Base-by-base conservation (phyloP, 2,888 invertebrate species). In the Carabus problematicus region DNA sequence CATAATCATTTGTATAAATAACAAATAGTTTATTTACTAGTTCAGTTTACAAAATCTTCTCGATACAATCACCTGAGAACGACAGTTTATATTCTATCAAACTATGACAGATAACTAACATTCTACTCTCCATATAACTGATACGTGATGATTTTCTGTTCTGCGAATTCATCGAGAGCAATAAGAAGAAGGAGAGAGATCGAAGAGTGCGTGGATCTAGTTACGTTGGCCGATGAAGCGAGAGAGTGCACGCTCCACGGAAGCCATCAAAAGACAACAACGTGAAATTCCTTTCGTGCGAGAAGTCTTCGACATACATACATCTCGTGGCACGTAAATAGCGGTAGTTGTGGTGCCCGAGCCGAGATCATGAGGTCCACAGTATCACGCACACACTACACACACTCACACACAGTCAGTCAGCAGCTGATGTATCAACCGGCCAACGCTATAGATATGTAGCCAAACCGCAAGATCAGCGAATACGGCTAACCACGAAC, bases 311-410 rank as follows among this genome's bases (percentile, higher is more conserved):
- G 52, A 52, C 52, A 52, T 16, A 52, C 52, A 52, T 52, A 16
- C 19, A 29, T 18, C 19, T 11, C 52, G 19, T 18, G 19, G 52
- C 52, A 52, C 52, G 52, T 52, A 52, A 16, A 52, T 52, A 52
- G 52, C 52, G 52, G 52, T 52, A 52, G 52, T 52, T 52, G 52
- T 18, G 52, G 52, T 18, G 52, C 14, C 52, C 52, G 52, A 18
- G 18, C 16, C 52, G 52, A 52, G 14, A 18, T 16, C 16, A 9
- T 52, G 9, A 18, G 52, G 52, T 52, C 52, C 52, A 52, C 29
- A 29, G 29, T 29, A 29, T 29, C 29, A 29, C 29, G 29, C 29
- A 29, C 29, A 29, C 3, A 29, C 3, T 6, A 14, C 1, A 52
- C 16, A 52, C 52, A 19, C 52, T 16, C 52, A 19, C 52, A 52